Base-by-base conservation (phyloP, 2,113 vertebrate genomes). In the Chlamydotis undulata region DNA sequence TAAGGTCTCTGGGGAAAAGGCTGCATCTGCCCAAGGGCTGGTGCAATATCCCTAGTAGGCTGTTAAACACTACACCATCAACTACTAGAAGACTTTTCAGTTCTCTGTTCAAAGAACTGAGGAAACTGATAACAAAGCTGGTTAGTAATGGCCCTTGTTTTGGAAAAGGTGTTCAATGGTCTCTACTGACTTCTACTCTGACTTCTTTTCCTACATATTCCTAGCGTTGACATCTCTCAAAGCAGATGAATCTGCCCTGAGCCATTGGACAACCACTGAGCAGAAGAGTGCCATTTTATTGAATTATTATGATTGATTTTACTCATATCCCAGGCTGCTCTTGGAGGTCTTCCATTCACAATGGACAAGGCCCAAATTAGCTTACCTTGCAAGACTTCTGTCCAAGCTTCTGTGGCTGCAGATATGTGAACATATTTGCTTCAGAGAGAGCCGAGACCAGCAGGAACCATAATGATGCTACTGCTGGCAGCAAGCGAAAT, bases 381-480 rank as follows among this genome's bases (percentile, higher is more conserved):
- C 55, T 90, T 59, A 81, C 63, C 78, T 77, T 83, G 61, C 45
- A 85, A 65, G 78, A 65, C 37, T 77, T 53, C 75, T 67, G 55
- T 74, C 82, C 91, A 90, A 77, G 79, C 74, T 74, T 76, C 94
- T 88, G 50, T 90, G 67, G 50, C 74, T 95, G 59, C 53, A 91
- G 81, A 56, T 53, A 45, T 0, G 2, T 49, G 70, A 80, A 33
- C 23, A 80, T 65, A 80, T 79, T 86, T 85, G 70, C 70, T 89
- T 85, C 45, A 91, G 78, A 83, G 73, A 59, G 83, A 84, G 73
- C 63, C 28, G 80, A 86, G 64, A 78, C 55, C 80, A 86, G 78
- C 61, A 90, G 78, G 91, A 79, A 33, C 50, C 0, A 0, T 26
- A 69, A 65, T 0, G 3, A 75, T 37, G 74, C 35, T 65, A 31